Evolutionary conservation across 2,797 vertebrate genomes (phyloP).

Genomic region (Ibycter americanus): DNA sequence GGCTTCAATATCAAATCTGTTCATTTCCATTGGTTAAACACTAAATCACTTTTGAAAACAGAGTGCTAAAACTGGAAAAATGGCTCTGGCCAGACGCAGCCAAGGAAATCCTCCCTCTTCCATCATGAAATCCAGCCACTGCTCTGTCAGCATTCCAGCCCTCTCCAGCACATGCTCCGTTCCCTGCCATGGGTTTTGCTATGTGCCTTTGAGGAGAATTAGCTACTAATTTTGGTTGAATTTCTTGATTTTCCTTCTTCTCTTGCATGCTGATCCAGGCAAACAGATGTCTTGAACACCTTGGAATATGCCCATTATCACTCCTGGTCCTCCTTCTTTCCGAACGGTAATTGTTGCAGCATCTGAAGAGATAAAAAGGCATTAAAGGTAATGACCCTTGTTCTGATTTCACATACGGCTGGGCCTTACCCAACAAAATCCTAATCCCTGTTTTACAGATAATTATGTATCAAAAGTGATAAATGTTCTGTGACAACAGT

Average conservation of each 20-base stretch:
- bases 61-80: neutral
- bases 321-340: neutral
- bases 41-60: neutral
- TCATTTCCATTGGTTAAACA: neutral
- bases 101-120: neutral
- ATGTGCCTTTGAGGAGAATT: neutral
- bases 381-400: conserved; percentile 57
- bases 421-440: conserved; percentile 46
- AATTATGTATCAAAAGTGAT: conserved; percentile 51
- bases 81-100: neutral
- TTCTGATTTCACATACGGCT: conserved; percentile 40
- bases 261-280: neutral
- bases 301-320: neutral
- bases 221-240: neutral
- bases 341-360: conserved; percentile 9
- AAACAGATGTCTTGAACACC: conserved; percentile 19
- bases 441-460: conserved; percentile 35
- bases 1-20: neutral
- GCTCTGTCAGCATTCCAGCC: neutral
- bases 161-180: neutral
- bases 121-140: neutral
- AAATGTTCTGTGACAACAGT: conserved; percentile 48
- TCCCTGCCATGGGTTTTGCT: neutral
- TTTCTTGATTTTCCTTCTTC: neutral
- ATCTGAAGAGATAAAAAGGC: conserved; percentile 36